Base-by-base conservation (phyloP, 1,140 invertebrate genomes). In the Choristoneura fumiferana region DNA sequence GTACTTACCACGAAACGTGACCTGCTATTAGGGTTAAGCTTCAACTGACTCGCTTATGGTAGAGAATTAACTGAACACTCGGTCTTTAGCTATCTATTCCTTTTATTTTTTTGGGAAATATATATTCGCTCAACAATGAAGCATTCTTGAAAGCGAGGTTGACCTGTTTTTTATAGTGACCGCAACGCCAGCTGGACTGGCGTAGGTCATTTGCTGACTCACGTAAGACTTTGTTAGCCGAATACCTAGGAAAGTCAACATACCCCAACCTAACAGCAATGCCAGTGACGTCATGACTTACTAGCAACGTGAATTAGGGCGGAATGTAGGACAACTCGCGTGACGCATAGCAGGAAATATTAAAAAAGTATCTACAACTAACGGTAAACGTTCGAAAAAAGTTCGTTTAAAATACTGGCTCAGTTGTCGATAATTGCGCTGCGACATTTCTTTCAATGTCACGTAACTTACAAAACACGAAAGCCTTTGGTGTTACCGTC, bases 311-410 rank as follows among this genome's bases (percentile, higher is more conserved):
- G 52, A 62, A 65, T 62, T 63, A 68, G 53, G 40, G n/a, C 52
- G 57, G 59, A 63, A 67, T 68, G 54, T 63, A 57, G 69, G 34
- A 60, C 65, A 65, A 45, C n/a, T 45, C 40, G 40, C 18, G 40
- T 45, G 40, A 45, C 40, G 8, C 17, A 45, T 10, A n/a, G 35
- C 1, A 45, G 40, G 40, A 17, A 45, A 45, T 45, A 18, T 45
- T 43, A 15, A 18, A 18, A 43, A 45, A 45, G 39, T 40, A 40
- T 40, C 5, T 39, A 39, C n/a, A 39, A 12, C 37, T 1, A 39
- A 39, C 12, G 22, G 22, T 39, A 13, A 13, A 49, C 12, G 18
- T 29, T 33, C 29, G 22, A 17, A 12, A 1, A 49, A 49, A 49
- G 18, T 49, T 49, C 43, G 4, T 13, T 49, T 49, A 49, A 49